phyloP scores from a whole-genome alignment of 2,113 vertebrate genomes.

The Perca flavescens region DNA sequence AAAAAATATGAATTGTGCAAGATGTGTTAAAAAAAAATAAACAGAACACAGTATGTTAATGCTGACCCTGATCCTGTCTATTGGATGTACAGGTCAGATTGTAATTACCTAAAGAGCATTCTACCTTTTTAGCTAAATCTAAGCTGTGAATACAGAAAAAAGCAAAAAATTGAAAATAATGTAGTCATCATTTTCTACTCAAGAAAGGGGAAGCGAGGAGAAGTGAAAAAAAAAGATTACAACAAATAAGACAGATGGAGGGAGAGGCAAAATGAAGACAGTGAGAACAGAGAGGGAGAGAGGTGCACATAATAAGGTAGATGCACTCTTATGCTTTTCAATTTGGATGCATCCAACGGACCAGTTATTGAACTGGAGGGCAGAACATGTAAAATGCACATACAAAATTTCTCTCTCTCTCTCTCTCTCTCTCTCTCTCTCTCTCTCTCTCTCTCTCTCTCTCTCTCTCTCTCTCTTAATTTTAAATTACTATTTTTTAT shows the following conservation, averaged over 20 bases:
- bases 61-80: conserved; percentile 11
- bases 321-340: conserved; percentile 52
- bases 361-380: conserved; percentile 54
- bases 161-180: background rate
- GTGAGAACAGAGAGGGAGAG: background rate
- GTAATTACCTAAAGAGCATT: background rate
- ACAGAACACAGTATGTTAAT: background rate
- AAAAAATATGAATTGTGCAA: background rate
- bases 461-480: background rate
- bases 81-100: background rate
- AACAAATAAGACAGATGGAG: background rate
- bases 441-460: background rate
- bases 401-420: background rate
- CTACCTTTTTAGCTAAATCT: conserved; percentile 4
- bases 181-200: background rate
- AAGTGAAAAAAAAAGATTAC: background rate
- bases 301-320: conserved; percentile 30
- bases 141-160: background rate
- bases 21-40: background rate
- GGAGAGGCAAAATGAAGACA: conserved; percentile 7
- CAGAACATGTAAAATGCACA: conserved; percentile 51
- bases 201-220: background rate
- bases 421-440: background rate
- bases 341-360: conserved; percentile 50
- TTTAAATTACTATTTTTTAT: background rate